These are phyloP conservation scores for Oryzias curvinotus DNA, from an alignment of 2,113 vertebrate species.

Conservation along the genomic window DNA sequence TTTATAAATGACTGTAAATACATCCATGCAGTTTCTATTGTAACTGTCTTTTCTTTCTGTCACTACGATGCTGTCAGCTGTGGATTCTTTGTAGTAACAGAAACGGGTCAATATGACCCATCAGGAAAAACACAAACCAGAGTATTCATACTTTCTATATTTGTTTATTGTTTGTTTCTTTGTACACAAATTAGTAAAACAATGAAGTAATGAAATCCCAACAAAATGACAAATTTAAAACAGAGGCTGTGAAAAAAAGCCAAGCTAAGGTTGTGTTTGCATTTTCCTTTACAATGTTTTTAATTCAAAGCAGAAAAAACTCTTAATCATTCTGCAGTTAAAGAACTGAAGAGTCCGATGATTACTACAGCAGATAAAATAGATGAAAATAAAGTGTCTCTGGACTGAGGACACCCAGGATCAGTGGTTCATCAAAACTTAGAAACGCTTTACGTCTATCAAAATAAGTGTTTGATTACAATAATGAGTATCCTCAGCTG, in stretches of 20 bases:
- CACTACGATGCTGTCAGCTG: too few species aligned
- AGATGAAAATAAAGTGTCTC: conserved; percentile 30
- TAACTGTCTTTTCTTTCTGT: too few species aligned
- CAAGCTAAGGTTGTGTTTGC: conserved; percentile 14
- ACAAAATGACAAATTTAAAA: conserved; percentile 48
- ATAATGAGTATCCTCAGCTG: conserved; percentile 47
- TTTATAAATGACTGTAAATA: too few species aligned
- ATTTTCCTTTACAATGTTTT: not conserved
- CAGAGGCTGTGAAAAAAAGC: conserved; percentile 48
- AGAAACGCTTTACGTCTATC: not conserved
- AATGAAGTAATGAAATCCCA: conserved; percentile 43
- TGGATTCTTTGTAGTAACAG: too few species aligned
- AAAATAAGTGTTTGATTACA: conserved; percentile 46
- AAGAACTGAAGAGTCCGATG: conserved; percentile 50
- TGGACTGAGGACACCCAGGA: conserved; percentile 4
- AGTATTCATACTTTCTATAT: not conserved
- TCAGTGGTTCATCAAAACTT: conserved; percentile 36
- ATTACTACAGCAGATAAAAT: conserved; percentile 62
- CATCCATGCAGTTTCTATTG: too few species aligned
- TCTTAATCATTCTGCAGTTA: conserved; percentile 31
- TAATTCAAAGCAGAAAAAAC: conserved; percentile 21
- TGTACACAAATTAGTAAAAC: conserved; percentile 68
- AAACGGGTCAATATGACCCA: not conserved
- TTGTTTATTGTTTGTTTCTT: conserved; percentile 68
- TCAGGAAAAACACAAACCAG: not conserved